Evolutionary conservation across 2,113 vertebrate species (phyloP).

Genomic region (Noctilio leporinus): DNA sequence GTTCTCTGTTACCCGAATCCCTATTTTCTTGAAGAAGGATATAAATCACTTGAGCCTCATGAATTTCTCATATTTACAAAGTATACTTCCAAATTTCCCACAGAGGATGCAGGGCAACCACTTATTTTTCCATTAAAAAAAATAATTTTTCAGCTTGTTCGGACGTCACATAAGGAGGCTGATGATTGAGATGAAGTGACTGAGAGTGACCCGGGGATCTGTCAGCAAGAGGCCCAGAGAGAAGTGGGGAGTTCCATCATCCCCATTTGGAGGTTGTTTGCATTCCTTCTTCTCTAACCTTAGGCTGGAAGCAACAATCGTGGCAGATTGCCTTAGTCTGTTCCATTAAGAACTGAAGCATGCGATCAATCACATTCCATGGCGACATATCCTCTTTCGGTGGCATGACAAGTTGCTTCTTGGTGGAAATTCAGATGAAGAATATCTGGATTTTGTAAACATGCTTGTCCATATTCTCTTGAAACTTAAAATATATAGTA

Average conservation of each 20-base stretch:
- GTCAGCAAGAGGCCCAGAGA: slow-evolving; percentile 37
- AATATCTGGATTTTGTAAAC: slow-evolving; percentile 68
- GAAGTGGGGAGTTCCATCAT: slow-evolving; percentile 58
- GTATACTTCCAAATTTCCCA: slow-evolving; percentile 68
- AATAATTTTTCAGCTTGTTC: slow-evolving; percentile 69
- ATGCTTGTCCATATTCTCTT: slow-evolving; percentile 28
- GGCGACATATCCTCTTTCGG: slow-evolving; percentile 68
- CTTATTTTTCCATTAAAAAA: slow-evolving; percentile 66
- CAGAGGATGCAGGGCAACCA: slow-evolving; percentile 56
- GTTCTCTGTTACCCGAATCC: slow-evolving; percentile 68
- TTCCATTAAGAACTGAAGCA: slow-evolving; percentile 74
- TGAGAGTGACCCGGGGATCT: slow-evolving; percentile 63
- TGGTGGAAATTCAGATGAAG: slow-evolving; percentile 71
- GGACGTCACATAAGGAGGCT: slow-evolving; percentile 55
- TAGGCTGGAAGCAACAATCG: slow-evolving; percentile 75
- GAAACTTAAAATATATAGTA: slow-evolving; percentile 47
- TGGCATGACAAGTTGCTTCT: slow-evolving; percentile 72
- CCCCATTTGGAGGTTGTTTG: slow-evolving; percentile 63
- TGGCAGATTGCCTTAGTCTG: slow-evolving; percentile 74
- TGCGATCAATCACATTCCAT: slow-evolving; percentile 75
- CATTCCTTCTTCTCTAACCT: slow-evolving; percentile 71
- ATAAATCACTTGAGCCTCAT: slow-evolving; percentile 72
- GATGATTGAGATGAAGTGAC: slow-evolving; percentile 68
- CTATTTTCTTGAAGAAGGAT: slow-evolving; percentile 64
- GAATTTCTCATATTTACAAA: slow-evolving; percentile 72